Conservation (phyloP, 2,113 vertebrate genomes). For the Arvicanthis niloticus region DNA sequence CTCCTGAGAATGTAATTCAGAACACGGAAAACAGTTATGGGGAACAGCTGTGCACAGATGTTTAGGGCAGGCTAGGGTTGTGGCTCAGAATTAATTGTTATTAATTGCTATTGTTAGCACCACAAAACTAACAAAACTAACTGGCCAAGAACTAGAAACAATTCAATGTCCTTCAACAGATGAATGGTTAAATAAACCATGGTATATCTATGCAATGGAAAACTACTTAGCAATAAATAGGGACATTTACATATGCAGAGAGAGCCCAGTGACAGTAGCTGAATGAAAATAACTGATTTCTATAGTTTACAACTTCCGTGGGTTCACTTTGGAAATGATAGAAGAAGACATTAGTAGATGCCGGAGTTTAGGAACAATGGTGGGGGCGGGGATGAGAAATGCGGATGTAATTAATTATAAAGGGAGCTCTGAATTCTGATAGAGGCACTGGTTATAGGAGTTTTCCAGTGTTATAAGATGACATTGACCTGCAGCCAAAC, state of each 20-base stretch:
- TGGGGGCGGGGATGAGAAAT: background rate
- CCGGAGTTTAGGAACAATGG: background rate
- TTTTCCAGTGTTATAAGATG: background rate
- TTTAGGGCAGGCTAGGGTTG: background rate
- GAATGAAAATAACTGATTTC: constrained; percentile 3
- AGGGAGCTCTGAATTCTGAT: background rate
- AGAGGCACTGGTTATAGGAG: background rate
- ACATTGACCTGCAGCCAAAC: background rate
- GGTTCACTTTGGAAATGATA: background rate
- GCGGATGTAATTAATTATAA: background rate
- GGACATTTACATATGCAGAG: background rate
- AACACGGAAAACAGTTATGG: background rate
- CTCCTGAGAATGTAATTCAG: background rate
- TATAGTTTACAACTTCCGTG: background rate
- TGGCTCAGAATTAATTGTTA: background rate
- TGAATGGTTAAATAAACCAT: background rate
- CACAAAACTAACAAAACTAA: background rate
- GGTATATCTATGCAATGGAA: background rate
- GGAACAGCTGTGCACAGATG: background rate
- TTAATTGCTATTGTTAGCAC: background rate
- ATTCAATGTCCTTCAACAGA: background rate
- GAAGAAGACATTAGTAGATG: background rate
- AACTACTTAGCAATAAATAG: background rate
- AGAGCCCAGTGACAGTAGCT: background rate
- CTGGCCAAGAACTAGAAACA: constrained; percentile 10